Percentiles rank a stretch among this genome's conserved stretches.
phyloP scores from a whole-genome alignment of 2,888 invertebrate species.

The Pecten maximus region DNA sequence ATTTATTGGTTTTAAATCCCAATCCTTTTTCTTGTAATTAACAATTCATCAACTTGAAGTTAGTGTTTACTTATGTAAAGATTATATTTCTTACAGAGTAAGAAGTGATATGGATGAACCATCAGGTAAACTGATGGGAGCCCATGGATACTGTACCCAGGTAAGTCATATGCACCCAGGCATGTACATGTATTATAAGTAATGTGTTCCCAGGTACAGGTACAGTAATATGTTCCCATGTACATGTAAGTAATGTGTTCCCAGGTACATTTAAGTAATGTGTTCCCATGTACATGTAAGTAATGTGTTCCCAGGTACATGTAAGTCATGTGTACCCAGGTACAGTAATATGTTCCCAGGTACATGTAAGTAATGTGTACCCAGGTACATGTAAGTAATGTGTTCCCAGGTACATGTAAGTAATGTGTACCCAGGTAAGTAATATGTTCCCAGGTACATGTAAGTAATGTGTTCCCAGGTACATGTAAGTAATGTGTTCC shows the following conservation, averaged over 20 bases:
- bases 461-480: too few species aligned
- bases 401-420: neutral
- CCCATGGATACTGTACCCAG: conserved; percentile 83
- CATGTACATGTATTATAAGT: neutral
- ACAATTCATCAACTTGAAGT: too few species aligned
- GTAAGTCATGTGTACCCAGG: too few species aligned
- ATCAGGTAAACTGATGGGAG: conserved; percentile 82
- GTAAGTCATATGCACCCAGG: conserved; percentile 55
- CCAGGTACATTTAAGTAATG: neutral
- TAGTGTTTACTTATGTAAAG: too few species aligned
- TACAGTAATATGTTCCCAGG: neutral
- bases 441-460: neutral
- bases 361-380: neutral
- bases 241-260: too few species aligned
- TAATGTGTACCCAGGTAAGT: too few species aligned
- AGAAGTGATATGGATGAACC: conserved; percentile 79
- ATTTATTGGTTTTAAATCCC: too few species aligned
- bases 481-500: too few species aligned
- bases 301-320: neutral
- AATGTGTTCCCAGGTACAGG: too few species aligned
- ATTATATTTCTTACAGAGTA: conserved; percentile 65
- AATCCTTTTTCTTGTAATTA: too few species aligned
- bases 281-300: too few species aligned
- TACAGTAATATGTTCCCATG: neutral
- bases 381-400: too few species aligned